Conservation (phyloP, 2,888 invertebrate genomes). For the Drosophila prostipennis region DNA sequence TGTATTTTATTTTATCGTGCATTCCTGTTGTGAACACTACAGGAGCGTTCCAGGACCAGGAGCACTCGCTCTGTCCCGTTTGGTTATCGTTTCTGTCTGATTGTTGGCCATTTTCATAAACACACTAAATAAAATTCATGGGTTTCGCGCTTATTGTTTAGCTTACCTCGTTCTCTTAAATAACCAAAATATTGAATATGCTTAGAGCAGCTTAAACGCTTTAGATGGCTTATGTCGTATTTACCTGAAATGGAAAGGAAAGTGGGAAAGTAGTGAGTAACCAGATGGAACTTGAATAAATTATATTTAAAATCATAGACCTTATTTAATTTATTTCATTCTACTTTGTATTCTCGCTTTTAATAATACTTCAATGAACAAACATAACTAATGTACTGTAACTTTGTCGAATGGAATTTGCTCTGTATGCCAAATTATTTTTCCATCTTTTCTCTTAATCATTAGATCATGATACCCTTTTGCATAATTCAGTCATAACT, state of each 20-base stretch:
- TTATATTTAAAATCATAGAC: neutral
- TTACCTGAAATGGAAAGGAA: slow-evolving; percentile 24
- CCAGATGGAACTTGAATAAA: no score
- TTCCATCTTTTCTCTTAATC: neutral
- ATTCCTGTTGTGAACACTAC: slow-evolving; percentile 8
- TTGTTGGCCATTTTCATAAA: slow-evolving; percentile 70
- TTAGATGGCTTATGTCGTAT: neutral
- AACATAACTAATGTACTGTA: neutral
- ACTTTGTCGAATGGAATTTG: neutral
- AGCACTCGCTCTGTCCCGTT: slow-evolving; percentile 38
- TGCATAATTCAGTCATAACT: slow-evolving; percentile 9
- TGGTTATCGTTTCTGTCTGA: slow-evolving; percentile 77
- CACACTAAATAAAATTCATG: slow-evolving; percentile 60
- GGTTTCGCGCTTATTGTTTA: slow-evolving; percentile 51
- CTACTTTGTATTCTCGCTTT: no score
- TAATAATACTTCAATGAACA: neutral
- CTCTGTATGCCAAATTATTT: neutral
- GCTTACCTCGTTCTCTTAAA: slow-evolving; percentile 37
- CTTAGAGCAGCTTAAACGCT: neutral
- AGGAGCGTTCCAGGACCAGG: slow-evolving; percentile 30
- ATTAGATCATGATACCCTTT: neutral
- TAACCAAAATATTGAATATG: slow-evolving; percentile 42
- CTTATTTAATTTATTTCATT: no score
- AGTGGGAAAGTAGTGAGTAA: neutral
- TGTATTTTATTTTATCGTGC: slow-evolving; percentile 74